Base-by-base conservation (phyloP, 2,888 invertebrate species). In the Phengaris alcon region DNA sequence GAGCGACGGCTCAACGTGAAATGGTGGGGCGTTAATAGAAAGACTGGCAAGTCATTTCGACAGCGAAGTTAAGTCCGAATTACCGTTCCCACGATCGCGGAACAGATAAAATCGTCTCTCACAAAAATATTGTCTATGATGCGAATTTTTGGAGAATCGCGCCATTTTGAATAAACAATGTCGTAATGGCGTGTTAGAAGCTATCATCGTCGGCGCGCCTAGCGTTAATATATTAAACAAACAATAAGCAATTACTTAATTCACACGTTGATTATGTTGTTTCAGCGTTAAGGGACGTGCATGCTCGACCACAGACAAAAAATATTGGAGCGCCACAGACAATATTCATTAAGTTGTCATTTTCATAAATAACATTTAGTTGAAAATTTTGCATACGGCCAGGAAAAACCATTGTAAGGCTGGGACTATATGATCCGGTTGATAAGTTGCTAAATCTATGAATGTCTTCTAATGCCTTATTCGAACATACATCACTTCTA, bases 31-130 rank as follows among this genome's bases (percentile, higher is more conserved):
- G 81, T 81, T 85, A 84, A 85, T 85, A 86, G 84, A 84, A 85
- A 86, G 80, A 88, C 75, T 87, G 91, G 90, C 88, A 88, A 89
- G 78, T 91, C 91, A 91, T 81, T 80, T 81, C 78, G 80, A 82
- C 82, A 83, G 84, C 84, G 85, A 87, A 88, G 88, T 88, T 86
- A 87, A 82, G 78, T 82, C 81, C 81, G 80, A 81, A 79, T 81
- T 79, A 79, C 78, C 77, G 79, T 92, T 93, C 93, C 89, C 92
- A 93, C 93, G 93, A 92, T 92, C 89, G 91, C 90, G 84, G 91
- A 91, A 86, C 84, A 80, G 91, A 91, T 92, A 91, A 90, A 77
- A 75, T 74, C 75, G 78, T 79, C 79, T 81, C 80, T 81, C 79
- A 77, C 76, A 78, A 77, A 78, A 79, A 79, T 73, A 74, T 78